These are phyloP conservation scores for Dinomys branickii DNA, from an alignment of 2,113 vertebrate species.

Conservation along the genomic window DNA sequence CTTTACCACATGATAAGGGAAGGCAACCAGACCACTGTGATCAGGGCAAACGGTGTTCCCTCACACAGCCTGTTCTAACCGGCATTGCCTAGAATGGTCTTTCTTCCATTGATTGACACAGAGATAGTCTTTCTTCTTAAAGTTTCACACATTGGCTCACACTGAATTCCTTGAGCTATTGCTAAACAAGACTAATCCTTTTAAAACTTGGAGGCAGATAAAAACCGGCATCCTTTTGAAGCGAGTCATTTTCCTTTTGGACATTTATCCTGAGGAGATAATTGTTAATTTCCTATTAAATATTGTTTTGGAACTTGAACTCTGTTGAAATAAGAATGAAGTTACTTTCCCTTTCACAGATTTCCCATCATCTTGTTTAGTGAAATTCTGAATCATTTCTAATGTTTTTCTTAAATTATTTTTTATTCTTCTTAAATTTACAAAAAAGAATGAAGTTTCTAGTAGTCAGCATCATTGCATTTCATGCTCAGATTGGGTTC, in stretches of 20 bases:
- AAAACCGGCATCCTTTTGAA: not conserved
- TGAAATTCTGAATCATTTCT: too few species aligned
- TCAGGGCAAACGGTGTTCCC: not conserved
- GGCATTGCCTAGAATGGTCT: not conserved
- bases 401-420: too few species aligned
- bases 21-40: not conserved
- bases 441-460: not conserved
- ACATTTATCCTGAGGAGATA: not conserved
- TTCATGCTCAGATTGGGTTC: not conserved
- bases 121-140: not conserved
- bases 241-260: not conserved
- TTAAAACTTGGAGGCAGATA: not conserved
- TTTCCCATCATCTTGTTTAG: too few species aligned
- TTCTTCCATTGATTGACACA: not conserved
- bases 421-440: too few species aligned
- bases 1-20: not conserved
- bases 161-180: not conserved
- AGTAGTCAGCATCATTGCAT: not conserved
- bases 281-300: slow-evolving; percentile 16
- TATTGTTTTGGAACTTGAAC: slow-evolving; percentile 14
- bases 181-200: not conserved
- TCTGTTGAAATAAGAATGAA: not conserved
- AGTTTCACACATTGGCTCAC: not conserved
- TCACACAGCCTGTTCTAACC: not conserved
- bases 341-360: not conserved